Evolutionary conservation across 2,888 invertebrate species (phyloP).

Genomic region (Drosophila quinaria): DNA sequence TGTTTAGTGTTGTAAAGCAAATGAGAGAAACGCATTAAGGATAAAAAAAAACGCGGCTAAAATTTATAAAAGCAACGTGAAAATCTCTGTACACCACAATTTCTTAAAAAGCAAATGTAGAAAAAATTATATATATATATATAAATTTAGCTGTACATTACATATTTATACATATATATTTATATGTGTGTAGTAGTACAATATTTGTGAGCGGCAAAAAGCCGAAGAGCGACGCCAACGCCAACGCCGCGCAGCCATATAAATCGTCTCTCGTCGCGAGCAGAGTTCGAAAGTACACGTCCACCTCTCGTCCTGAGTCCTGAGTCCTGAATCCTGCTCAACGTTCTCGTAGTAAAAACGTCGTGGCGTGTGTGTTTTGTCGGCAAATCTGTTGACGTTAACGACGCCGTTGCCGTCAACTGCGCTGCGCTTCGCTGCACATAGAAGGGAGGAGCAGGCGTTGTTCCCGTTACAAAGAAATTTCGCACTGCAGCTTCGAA

Average conservation of each 20-base stretch:
- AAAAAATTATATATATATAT: slow-evolving; percentile 59
- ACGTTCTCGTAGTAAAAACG: slow-evolving; percentile 67
- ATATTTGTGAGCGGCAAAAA: slow-evolving; percentile 78
- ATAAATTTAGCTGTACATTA: slow-evolving; percentile 36
- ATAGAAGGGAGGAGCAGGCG: slow-evolving; percentile 34
- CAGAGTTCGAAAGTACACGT: slow-evolving; percentile 60
- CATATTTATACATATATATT: slow-evolving; percentile 60
- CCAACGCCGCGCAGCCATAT: slow-evolving; percentile 67
- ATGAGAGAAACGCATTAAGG: slow-evolving; percentile 17
- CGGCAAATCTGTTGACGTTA: slow-evolving; percentile 60
- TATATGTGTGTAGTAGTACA: slow-evolving; percentile 45
- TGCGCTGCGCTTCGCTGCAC: slow-evolving; percentile 66
- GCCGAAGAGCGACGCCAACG: slow-evolving; percentile 65
- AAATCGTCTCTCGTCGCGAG: slow-evolving; percentile 67
- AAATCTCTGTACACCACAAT: slow-evolving; percentile 83
- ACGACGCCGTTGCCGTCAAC: slow-evolving; percentile 28
- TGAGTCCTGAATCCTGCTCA: slow-evolving; percentile 21
- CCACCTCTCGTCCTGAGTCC: slow-evolving; percentile 26
- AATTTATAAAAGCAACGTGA: slow-evolving; percentile 56
- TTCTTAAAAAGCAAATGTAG: slow-evolving; percentile 67
- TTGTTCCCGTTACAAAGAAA: slow-evolving; percentile 34
- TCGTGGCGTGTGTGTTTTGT: slow-evolving; percentile 60
- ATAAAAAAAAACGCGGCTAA: slow-evolving; percentile 42
- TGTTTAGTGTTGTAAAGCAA: slow-evolving; percentile 28
- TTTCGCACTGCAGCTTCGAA: slow-evolving; percentile 58